Base-by-base conservation (phyloP, 1,140 invertebrate genomes). In the Euwallacea fornicatus region DNA sequence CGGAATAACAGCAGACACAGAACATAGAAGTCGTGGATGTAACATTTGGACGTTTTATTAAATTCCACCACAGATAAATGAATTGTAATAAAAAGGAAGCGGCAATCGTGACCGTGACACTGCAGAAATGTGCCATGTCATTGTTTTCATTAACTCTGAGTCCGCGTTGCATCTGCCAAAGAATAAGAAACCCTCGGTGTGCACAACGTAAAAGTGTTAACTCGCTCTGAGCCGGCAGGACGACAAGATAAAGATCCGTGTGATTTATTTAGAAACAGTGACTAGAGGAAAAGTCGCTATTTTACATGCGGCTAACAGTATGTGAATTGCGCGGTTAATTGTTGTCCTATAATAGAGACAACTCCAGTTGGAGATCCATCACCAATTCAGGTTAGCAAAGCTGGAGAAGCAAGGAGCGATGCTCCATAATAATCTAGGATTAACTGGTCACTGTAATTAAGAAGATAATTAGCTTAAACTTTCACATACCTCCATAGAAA, bases 11-110 rank as follows among this genome's bases (percentile, higher is more conserved):
- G 46, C 46, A 61, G 21, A 50, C 42, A 60, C 42, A 42, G 68
- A 66, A 71, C 69, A 71, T 66, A 56, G 54, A 54, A 71, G 66
- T 71, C 69, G 69, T 71, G 69, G 56, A 65, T 65, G 53, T 59
- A 69, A 69, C 61, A 70, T 70, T 70, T 65, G 60, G 61, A 71
- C 69, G 63, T 71, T 66, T 71, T 71, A 71, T 71, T 71, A 71
- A 71, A 71, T 71, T 71, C 69, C 69, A 66, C 47, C 55, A 50
- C 62, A 66, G 69, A 71, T 71, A 71, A 71, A 71, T 71, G 62
- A 71, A 71, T 66, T 59, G 55, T 55, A 71, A 71, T 65, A 71
- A 71, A 71, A 71, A 71, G 69, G 62, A 71, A 71, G 69, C 58
- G 62, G 69, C 68, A 58, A 59, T 71, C 63, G 69, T 71, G 69